These are phyloP conservation scores for Uromys caudimaculatus DNA, from an alignment of 2,797 vertebrate genomes.

Conservation along the genomic window DNA sequence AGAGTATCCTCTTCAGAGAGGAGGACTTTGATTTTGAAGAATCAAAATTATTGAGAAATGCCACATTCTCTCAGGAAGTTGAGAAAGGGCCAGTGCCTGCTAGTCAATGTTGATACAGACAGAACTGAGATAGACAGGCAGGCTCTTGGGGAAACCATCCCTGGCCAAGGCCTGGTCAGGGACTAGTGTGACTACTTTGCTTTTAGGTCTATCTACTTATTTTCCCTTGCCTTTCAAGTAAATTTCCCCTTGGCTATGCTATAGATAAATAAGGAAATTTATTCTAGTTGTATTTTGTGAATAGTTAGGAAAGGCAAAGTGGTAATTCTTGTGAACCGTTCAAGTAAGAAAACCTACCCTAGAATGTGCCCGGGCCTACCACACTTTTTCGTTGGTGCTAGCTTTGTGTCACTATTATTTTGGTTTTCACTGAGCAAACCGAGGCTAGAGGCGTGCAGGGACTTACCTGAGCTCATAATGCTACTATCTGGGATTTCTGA, in stretches of 20 bases:
- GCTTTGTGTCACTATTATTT: not conserved
- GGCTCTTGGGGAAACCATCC: not conserved
- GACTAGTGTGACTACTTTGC: not conserved
- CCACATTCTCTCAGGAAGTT: not conserved
- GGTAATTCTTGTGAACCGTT: not conserved
- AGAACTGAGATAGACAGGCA: not conserved
- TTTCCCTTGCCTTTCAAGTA: slow-evolving; percentile 28
- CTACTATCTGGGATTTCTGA: not conserved
- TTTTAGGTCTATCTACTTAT: not conserved
- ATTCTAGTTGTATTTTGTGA: not conserved
- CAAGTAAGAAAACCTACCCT: not conserved
- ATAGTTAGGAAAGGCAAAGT: not conserved
- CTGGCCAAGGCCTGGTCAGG: not conserved
- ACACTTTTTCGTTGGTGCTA: not conserved
- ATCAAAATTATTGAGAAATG: no score
- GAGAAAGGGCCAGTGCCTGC: not conserved
- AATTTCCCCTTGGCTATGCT: slow-evolving; percentile 26
- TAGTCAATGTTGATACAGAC: not conserved
- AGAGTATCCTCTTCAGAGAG: slow-evolving; percentile 24
- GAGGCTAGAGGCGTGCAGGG: not conserved
- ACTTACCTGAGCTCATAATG: not conserved
- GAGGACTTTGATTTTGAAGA: slow-evolving; percentile 41
- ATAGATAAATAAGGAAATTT: not conserved
- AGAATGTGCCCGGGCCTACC: not conserved
- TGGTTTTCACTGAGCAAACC: not conserved